phyloP scores from a whole-genome alignment of 2,888 invertebrate species.

The Matsumyia berberina region DNA sequence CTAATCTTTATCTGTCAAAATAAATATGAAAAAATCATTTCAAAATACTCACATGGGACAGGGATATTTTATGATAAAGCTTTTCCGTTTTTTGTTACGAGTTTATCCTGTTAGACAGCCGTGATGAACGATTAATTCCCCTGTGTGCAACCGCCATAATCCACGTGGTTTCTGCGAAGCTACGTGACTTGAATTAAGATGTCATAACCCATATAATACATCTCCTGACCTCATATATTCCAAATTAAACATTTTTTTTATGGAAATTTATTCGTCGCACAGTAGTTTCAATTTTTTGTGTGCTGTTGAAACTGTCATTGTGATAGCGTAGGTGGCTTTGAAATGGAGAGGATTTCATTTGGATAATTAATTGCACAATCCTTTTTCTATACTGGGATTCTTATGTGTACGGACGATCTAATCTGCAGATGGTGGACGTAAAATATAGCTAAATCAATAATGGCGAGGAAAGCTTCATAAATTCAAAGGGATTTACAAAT shows the following conservation, averaged over 20 bases:
- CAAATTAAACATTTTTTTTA: slow-evolving; percentile 43
- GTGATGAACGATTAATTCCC: slow-evolving; percentile 52
- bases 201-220: slow-evolving; percentile 17
- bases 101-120: slow-evolving; percentile 14
- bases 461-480: too few relatives aligned
- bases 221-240: slow-evolving; percentile 35
- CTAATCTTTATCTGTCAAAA: slow-evolving; percentile 17
- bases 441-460: too few relatives aligned
- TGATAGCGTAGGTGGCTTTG: slow-evolving; percentile 14
- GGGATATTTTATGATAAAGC: not conserved
- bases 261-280: slow-evolving; percentile 12
- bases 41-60: slow-evolving; percentile 6
- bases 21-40: slow-evolving; percentile 12
- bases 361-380: slow-evolving; percentile 12
- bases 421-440: not conserved
- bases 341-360: slow-evolving; percentile 15
- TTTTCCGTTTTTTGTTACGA: not conserved
- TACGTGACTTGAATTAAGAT: slow-evolving; percentile 52
- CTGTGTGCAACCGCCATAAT: slow-evolving; percentile 40
- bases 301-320: slow-evolving; percentile 47
- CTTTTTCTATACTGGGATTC: not conserved
- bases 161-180: slow-evolving; percentile 40
- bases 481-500: too few relatives aligned
- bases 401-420: not conserved
- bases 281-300: slow-evolving; percentile 8